A percentile compares a stretch with the other conserved stretches of the same genome.
These are phyloP conservation scores for Lophius piscatorius DNA, from an alignment of 2,113 vertebrate genomes.

Conservation along the genomic window DNA sequence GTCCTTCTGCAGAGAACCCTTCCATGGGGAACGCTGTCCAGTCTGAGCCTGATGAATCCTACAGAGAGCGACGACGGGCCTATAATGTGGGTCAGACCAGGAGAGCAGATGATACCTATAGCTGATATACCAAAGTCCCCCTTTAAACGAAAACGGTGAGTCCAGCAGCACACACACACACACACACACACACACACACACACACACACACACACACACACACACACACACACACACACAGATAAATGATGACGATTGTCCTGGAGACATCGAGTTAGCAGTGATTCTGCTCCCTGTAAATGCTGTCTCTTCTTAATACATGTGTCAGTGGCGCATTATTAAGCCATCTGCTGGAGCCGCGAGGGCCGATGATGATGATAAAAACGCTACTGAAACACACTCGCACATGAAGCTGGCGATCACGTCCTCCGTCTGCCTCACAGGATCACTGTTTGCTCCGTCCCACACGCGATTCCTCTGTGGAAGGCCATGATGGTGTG, in stretches of 20 bases:
- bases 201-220: too few species aligned
- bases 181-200: too few species aligned
- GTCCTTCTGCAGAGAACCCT: conserved; percentile 85
- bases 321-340: conserved; percentile 21
- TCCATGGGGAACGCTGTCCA: conserved; percentile 95
- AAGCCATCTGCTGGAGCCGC: conserved; percentile 27
- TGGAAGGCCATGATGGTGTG: conserved; percentile 4
- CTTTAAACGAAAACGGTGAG: conserved; percentile 96
- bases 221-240: too few species aligned
- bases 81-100: conserved; percentile 98
- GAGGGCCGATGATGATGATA: conserved; percentile 10
- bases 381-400: too few species aligned
- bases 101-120: conserved; percentile 99
- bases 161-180: too few species aligned
- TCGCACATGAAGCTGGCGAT: too few species aligned
- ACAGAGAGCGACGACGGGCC: conserved; percentile 96
- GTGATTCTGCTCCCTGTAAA: conserved; percentile 21
- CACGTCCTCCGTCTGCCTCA: conserved; percentile 37
- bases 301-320: conserved; percentile 20
- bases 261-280: conserved; percentile 2
- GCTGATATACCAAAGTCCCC: conserved; percentile 99
- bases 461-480: conserved; percentile 5
- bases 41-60: conserved; percentile 89
- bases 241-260: too few species aligned
- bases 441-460: conserved; percentile 25